Conservation (phyloP, 2,113 vertebrate genomes). For the Lepisosteus oculatus region DNA sequence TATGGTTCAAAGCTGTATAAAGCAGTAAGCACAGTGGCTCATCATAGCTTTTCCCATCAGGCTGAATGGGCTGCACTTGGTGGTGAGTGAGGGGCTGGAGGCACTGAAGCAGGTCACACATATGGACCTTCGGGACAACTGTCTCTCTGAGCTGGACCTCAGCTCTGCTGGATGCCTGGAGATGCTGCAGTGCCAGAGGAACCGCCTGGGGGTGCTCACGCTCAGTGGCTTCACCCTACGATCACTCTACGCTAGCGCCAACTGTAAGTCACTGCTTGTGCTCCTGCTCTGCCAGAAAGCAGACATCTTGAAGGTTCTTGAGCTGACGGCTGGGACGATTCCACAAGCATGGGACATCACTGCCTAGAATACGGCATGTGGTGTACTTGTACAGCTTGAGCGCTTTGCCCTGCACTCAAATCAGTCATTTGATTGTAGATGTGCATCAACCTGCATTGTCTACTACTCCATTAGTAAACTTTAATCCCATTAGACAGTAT, state of each 20-base stretch:
- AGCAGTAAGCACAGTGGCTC: background rate
- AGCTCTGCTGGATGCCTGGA: slow-evolving; percentile 81
- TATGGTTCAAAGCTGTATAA: background rate
- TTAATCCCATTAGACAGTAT: too few species aligned
- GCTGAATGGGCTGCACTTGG: slow-evolving; percentile 76
- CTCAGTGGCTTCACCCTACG: slow-evolving; percentile 85
- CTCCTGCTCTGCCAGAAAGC: too few species aligned
- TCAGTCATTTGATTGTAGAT: too few species aligned
- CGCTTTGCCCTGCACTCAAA: too few species aligned
- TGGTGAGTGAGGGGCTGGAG: slow-evolving; percentile 68
- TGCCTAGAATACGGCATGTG: too few species aligned
- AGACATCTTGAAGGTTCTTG: too few species aligned
- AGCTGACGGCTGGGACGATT: too few species aligned
- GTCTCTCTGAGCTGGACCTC: slow-evolving; percentile 78
- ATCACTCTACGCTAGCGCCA: slow-evolving; percentile 75
- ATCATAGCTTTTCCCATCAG: slow-evolving; percentile 44
- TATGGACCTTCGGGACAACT: slow-evolving; percentile 88
- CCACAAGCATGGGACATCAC: too few species aligned
- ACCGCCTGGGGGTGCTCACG: slow-evolving; percentile 77
- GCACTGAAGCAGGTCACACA: slow-evolving; percentile 77
- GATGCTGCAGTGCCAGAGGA: slow-evolving; percentile 86
- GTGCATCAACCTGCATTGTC: too few species aligned
- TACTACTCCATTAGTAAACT: too few species aligned
- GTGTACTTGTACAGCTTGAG: too few species aligned
- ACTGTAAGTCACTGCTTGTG: slow-evolving; percentile 72